Percentiles rank a stretch among this genome's conserved stretches.
These are phyloP conservation scores for Maccullochella peelii DNA, from an alignment of 2,113 vertebrate species.

Conservation along the genomic window DNA sequence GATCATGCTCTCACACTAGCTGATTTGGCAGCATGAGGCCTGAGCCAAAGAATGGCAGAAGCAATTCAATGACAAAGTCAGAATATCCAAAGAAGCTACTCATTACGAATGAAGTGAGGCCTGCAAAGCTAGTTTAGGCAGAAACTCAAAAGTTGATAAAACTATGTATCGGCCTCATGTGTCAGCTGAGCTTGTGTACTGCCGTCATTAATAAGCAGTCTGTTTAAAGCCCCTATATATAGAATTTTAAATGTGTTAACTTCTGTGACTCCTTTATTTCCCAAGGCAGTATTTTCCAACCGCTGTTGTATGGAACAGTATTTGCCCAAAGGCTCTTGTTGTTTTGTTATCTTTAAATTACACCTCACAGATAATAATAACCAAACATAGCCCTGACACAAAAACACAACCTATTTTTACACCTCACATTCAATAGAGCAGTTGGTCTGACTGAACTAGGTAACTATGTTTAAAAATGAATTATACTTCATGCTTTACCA, in stretches of 20 bases:
- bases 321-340: neutral
- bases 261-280: neutral
- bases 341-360: neutral
- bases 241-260: neutral
- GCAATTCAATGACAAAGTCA: constrained; percentile 44
- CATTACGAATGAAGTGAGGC: constrained; percentile 19
- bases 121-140: neutral
- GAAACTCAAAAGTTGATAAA: constrained; percentile 16
- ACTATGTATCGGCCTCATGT: neutral
- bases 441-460: neutral
- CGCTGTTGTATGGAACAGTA: neutral
- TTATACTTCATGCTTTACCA: neutral
- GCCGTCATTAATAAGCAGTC: neutral
- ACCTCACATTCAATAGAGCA: neutral
- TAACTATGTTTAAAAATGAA: neutral
- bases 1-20: constrained; percentile 63
- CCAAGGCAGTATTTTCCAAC: neutral
- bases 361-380: neutral
- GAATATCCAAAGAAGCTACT: constrained; percentile 41
- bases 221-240: neutral
- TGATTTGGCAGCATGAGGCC: constrained; percentile 55
- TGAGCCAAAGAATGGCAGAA: constrained; percentile 32
- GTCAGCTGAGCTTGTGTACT: neutral
- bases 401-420: neutral
- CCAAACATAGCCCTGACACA: neutral